Conservation (phyloP, 2,888 invertebrate genomes). For the Spisula solida region DNA sequence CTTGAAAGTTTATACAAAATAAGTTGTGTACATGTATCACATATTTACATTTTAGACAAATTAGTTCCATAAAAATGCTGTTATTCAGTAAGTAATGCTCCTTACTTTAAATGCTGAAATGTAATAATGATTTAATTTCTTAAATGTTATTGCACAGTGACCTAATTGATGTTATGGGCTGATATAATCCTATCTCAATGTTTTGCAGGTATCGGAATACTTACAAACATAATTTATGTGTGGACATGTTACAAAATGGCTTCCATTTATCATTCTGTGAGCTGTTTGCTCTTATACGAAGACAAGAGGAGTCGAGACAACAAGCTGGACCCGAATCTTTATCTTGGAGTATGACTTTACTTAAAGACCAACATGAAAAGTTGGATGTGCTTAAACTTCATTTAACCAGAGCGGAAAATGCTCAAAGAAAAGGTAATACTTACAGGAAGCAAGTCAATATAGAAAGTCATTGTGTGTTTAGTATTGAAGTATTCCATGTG, state of each 20-base stretch:
- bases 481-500: not conserved
- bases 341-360: constrained; percentile 84
- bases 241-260: constrained; percentile 87
- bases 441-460: not conserved
- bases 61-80: too few species aligned
- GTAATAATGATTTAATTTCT: too few species aligned
- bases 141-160: too few species aligned
- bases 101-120: too few species aligned
- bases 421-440: constrained; percentile 82
- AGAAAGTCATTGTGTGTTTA: not conserved
- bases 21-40: too few species aligned
- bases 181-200: constrained; percentile 9
- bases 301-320: constrained; percentile 82
- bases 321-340: constrained; percentile 86
- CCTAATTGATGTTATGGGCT: not conserved
- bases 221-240: constrained; percentile 86
- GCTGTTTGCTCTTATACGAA: constrained; percentile 85
- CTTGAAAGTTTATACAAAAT: too few species aligned
- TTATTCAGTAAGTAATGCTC: too few species aligned
- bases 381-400: constrained; percentile 84
- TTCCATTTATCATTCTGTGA: constrained; percentile 86
- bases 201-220: constrained; percentile 84
- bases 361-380: constrained; percentile 86
- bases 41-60: too few species aligned
- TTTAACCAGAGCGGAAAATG: constrained; percentile 84